These are phyloP conservation scores for Pseudomyrmex gracilis DNA, from an alignment of 1,140 invertebrate species.

Conservation along the genomic window DNA sequence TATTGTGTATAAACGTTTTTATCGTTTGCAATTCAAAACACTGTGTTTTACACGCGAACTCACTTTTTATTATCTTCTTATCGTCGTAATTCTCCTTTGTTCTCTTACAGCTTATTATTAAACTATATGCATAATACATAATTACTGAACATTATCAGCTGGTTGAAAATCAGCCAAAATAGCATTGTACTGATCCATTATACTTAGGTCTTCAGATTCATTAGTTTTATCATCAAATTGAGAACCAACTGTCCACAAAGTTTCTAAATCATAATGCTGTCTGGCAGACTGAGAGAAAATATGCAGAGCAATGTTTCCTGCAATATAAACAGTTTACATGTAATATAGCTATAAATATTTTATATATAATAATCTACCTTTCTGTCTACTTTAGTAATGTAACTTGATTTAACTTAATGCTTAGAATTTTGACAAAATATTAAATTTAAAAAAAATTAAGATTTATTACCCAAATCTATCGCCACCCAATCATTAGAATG, in stretches of 20 bases:
- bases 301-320: conserved; percentile 96
- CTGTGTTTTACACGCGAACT: too few species aligned
- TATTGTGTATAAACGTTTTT: too few species aligned
- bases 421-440: background rate
- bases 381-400: too few species aligned
- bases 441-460: background rate
- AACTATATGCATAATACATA: background rate
- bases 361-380: too few species aligned
- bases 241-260: conserved; percentile 94
- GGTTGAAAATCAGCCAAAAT: conserved; percentile 88
- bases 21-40: too few species aligned
- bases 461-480: conserved; percentile 92
- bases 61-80: too few species aligned
- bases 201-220: conserved; percentile 86
- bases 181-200: conserved; percentile 88
- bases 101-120: background rate
- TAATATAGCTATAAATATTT: background rate
- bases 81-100: too few species aligned
- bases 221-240: conserved; percentile 91
- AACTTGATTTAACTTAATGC: too few species aligned
- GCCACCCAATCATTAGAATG: conserved; percentile 93
- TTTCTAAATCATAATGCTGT: conserved; percentile 94
- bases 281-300: conserved; percentile 91
- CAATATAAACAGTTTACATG: conserved; percentile 73
- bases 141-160: conserved; percentile 68